Percentiles rank a stretch among this genome's conserved stretches.
These are phyloP conservation scores for Panthera uncia DNA, from an alignment of 2,113 vertebrate species.

Conservation along the genomic window DNA sequence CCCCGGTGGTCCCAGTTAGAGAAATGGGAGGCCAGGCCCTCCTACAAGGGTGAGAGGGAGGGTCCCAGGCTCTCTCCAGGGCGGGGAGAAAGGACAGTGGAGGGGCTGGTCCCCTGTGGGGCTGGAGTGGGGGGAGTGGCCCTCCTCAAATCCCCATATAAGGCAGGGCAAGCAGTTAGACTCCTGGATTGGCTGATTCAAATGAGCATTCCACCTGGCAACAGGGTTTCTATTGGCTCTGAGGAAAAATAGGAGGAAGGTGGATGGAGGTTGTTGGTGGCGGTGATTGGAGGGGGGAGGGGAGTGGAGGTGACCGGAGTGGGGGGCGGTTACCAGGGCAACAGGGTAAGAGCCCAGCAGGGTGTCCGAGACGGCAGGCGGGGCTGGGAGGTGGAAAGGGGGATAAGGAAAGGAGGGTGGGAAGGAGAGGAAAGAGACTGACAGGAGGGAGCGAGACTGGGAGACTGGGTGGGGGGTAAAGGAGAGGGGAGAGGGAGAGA, in stretches of 20 bases:
- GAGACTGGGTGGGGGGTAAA: not conserved
- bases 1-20: not conserved
- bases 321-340: constrained; percentile 79
- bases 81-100: constrained; percentile 34
- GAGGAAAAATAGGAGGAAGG: constrained; percentile 73
- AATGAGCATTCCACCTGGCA: constrained; percentile 85
- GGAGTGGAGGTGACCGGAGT: constrained; percentile 77
- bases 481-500: not conserved
- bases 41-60: not conserved
- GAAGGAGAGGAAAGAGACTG: constrained; percentile 56
- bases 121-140: constrained; percentile 67
- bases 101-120: constrained; percentile 51
- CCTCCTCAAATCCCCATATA: constrained; percentile 83
- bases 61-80: not conserved
- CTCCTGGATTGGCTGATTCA: constrained; percentile 83
- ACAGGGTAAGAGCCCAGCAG: constrained; percentile 80
- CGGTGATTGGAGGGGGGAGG: constrained; percentile 69
- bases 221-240: constrained; percentile 83
- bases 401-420: not conserved
- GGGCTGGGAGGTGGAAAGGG: constrained; percentile 57
- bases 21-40: not conserved
- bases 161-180: constrained; percentile 73
- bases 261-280: constrained; percentile 76
- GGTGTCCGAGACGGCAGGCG: constrained; percentile 77
- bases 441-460: constrained; percentile 45